A percentile compares a stretch with the other conserved stretches of the same genome.
phyloP scores from a whole-genome alignment of 1,140 invertebrate genomes.

The Proales similis region DNA sequence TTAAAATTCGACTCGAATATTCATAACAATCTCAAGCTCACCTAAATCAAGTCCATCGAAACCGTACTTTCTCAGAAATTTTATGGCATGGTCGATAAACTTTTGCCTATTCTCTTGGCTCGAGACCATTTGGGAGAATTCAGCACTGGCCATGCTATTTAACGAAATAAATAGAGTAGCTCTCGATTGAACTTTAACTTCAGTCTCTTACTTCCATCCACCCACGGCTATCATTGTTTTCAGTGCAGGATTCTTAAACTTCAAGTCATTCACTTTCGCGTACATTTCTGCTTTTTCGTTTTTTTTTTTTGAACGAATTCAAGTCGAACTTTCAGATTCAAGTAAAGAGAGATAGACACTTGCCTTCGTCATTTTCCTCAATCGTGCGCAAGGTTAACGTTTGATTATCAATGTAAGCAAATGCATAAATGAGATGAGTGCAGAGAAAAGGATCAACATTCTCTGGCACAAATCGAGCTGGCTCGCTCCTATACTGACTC shows the following conservation, averaged over 20 bases:
- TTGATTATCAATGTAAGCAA: slow-evolving; percentile 62
- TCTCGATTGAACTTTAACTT: background rate
- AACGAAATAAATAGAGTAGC: slow-evolving; percentile 54
- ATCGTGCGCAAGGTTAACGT: slow-evolving; percentile 72
- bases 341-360: background rate
- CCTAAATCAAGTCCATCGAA: slow-evolving; percentile 80
- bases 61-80: slow-evolving; percentile 44
- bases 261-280: slow-evolving; percentile 68
- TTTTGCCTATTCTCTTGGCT: slow-evolving; percentile 39
- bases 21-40: slow-evolving; percentile 40
- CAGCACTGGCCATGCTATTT: slow-evolving; percentile 62
- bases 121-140: slow-evolving; percentile 51
- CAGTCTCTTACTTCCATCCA: slow-evolving; percentile 80
- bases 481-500: slow-evolving; percentile 77
- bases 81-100: slow-evolving; percentile 59
- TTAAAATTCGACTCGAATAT: slow-evolving; percentile 39
- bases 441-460: slow-evolving; percentile 76
- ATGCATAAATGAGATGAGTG: slow-evolving; percentile 85
- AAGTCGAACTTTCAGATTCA: background rate
- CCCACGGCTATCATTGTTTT: slow-evolving; percentile 87
- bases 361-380: slow-evolving; percentile 70
- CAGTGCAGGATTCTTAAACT: slow-evolving; percentile 82
- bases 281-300: slow-evolving; percentile 54
- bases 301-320: too few relatives aligned
- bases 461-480: slow-evolving; percentile 75